These are phyloP conservation scores for Mactra quadrangularis DNA, from an alignment of 1,140 invertebrate species.

Conservation along the genomic window DNA sequence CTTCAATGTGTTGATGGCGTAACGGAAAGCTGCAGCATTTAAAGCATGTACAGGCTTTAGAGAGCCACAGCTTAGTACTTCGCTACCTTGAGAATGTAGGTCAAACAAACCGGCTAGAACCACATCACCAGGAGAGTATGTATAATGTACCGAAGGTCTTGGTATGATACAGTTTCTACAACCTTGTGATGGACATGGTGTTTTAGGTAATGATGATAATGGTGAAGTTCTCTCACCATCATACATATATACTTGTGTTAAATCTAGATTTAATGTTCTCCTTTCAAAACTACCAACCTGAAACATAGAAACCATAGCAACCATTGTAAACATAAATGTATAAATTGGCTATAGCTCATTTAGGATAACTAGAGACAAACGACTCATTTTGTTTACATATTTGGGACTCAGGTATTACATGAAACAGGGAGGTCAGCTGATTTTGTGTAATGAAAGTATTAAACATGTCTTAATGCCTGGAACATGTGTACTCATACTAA, in stretches of 20 bases:
- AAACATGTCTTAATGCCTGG: too few relatives aligned
- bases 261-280: conserved; percentile 60
- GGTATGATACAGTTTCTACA: conserved; percentile 74
- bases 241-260: conserved; percentile 64
- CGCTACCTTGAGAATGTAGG: conserved; percentile 63
- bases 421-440: too few relatives aligned
- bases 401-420: too few relatives aligned
- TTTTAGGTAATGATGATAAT: conserved; percentile 54
- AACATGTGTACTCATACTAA: too few relatives aligned
- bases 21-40: conserved; percentile 68
- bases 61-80: conserved; percentile 70
- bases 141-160: conserved; percentile 60
- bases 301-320: conserved; percentile 44
- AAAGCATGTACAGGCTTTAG: conserved; percentile 33
- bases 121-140: conserved; percentile 71
- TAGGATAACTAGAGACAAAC: too few relatives aligned
- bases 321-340: neutral
- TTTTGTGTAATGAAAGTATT: too few relatives aligned
- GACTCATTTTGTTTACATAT: too few relatives aligned
- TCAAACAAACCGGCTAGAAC: conserved; percentile 70
- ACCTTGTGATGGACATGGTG: conserved; percentile 66
- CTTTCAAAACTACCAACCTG: conserved; percentile 73
- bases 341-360: too few relatives aligned
- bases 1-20: conserved; percentile 67
- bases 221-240: conserved; percentile 50